phyloP scores from a whole-genome alignment of 2,113 vertebrate species.

The Manacus vitellinus region DNA sequence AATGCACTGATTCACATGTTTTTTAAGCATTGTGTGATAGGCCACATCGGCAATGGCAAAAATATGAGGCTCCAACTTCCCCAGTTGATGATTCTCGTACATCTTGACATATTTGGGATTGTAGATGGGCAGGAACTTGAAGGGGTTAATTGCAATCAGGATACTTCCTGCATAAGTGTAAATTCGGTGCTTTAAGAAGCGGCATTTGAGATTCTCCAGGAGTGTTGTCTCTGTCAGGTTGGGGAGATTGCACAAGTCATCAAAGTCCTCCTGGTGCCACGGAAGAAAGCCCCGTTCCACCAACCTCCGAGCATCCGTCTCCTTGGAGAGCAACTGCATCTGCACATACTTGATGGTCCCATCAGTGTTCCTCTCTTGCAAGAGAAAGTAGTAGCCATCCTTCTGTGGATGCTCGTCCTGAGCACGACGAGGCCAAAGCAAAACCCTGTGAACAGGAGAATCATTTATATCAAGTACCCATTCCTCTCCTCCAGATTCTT shows the following conservation, averaged over 20 bases:
- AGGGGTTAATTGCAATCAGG: constrained; percentile 92
- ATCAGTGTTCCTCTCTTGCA: constrained; percentile 84
- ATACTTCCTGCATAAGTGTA: constrained; percentile 91
- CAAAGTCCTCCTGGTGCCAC: constrained; percentile 82
- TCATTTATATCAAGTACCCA: constrained; percentile 81
- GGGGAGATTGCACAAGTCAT: constrained; percentile 88
- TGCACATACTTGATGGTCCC: constrained; percentile 88
- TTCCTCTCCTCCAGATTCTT: constrained; percentile 77
- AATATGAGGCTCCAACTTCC: constrained; percentile 90
- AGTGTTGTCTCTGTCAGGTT: constrained; percentile 81
- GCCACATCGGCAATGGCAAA: constrained; percentile 91
- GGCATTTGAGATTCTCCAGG: constrained; percentile 79
- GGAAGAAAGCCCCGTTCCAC: constrained; percentile 92
- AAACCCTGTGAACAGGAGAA: constrained; percentile 79
- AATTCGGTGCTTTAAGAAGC: constrained; percentile 88
- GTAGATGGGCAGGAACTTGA: constrained; percentile 92
- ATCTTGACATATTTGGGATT: constrained; percentile 95
- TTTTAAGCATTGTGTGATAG: constrained; percentile 88
- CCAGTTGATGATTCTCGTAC: constrained; percentile 92
- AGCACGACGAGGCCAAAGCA: constrained; percentile 84
- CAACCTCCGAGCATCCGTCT: constrained; percentile 79
- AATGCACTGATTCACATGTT: constrained; percentile 87
- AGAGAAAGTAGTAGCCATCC: constrained; percentile 87
- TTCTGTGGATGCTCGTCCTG: constrained; percentile 81
- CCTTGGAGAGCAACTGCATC: constrained; percentile 79